phyloP scores from a whole-genome alignment of 2,888 invertebrate species.

The Aspidiotus rigidus region DNA sequence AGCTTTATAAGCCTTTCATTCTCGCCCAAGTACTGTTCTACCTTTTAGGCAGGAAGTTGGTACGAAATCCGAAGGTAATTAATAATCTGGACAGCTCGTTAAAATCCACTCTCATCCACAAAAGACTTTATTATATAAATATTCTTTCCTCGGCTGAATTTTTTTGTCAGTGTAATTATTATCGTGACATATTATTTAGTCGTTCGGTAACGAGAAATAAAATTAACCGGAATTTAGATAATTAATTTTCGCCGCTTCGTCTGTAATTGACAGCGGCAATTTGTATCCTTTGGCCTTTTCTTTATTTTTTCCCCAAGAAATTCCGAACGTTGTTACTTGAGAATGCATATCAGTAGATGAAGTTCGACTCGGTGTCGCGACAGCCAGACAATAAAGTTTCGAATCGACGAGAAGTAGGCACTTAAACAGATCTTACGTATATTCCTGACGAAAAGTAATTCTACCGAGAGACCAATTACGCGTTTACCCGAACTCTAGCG shows the following conservation, averaged over 20 bases:
- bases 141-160: neutral
- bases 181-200: neutral
- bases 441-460: too few relatives aligned
- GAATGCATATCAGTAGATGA: too few relatives aligned
- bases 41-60: neutral
- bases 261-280: constrained; percentile 2
- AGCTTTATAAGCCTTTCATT: too few relatives aligned
- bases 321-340: neutral
- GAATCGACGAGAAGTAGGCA: too few relatives aligned
- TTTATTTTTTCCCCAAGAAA: neutral
- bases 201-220: neutral
- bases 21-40: too few relatives aligned
- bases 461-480: too few relatives aligned
- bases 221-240: constrained; percentile 2
- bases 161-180: neutral
- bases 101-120: constrained; percentile 4
- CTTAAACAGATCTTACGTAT: too few relatives aligned
- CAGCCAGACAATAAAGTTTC: too few relatives aligned
- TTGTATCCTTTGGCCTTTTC: neutral
- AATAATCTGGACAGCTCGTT: constrained; percentile 2
- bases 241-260: neutral
- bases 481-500: too few relatives aligned
- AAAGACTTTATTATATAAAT: neutral
- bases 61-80: neutral
- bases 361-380: too few relatives aligned